Evolutionary conservation across 2,113 vertebrate genomes (phyloP).

Genomic region (Vulpes lagopus): DNA sequence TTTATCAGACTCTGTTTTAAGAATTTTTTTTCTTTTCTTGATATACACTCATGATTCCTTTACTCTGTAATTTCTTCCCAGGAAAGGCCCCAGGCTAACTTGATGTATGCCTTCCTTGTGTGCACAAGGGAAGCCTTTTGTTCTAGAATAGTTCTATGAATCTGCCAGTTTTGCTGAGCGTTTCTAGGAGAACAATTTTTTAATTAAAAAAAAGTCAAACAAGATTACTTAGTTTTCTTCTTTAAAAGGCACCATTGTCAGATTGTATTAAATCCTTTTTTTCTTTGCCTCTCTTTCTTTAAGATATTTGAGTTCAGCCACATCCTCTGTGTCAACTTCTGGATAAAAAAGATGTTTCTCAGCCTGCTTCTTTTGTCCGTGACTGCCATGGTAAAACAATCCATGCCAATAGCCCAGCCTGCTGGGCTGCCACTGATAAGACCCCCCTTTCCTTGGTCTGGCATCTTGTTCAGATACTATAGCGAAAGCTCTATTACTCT

Average conservation of each 20-base stretch:
- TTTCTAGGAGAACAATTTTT: conserved; percentile 76
- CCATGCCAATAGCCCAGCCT: conserved; percentile 33
- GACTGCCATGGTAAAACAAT: conserved; percentile 66
- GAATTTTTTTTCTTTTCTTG: background rate
- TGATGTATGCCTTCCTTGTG: background rate
- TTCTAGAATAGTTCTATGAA: conserved; percentile 67
- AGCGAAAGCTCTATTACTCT: conserved; percentile 50
- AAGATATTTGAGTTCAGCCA: conserved; percentile 41
- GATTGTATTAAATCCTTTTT: conserved; percentile 56
- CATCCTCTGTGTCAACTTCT: conserved; percentile 45
- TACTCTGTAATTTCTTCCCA: conserved; percentile 34
- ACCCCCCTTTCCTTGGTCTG: background rate
- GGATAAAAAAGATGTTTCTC: conserved; percentile 67
- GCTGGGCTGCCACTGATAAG: conserved; percentile 27
- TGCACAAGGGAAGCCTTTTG: conserved; percentile 53
- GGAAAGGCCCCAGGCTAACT: conserved; percentile 40
- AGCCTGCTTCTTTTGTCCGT: conserved; percentile 53
- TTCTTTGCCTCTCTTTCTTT: conserved; percentile 41
- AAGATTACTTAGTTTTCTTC: conserved; percentile 80
- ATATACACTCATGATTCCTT: conserved; percentile 2
- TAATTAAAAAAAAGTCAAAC: conserved; percentile 82
- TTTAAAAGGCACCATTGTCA: conserved; percentile 67
- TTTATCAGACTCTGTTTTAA: conserved; percentile 17
- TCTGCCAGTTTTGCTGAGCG: conserved; percentile 66
- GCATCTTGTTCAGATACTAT: background rate